phyloP scores from a whole-genome alignment of 1,140 invertebrate genomes.

The Hylaeus volcanicus region DNA sequence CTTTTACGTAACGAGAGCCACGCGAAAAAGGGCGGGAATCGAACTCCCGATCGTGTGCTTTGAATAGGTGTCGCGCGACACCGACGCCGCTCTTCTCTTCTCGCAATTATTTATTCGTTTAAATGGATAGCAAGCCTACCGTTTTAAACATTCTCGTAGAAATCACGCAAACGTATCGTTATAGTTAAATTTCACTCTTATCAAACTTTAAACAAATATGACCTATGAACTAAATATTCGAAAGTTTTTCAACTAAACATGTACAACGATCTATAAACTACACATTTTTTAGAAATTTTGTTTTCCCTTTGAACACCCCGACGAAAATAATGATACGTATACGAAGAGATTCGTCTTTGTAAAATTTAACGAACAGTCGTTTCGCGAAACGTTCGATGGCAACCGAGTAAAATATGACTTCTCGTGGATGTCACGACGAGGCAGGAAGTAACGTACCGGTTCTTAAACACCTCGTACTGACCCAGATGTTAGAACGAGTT shows the following conservation, averaged over 20 bases:
- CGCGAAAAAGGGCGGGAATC: slow-evolving; percentile 54
- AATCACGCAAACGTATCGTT: no score
- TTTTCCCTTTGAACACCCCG: no score
- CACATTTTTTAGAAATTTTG: no score
- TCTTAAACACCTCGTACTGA: slow-evolving; percentile 48
- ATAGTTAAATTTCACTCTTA: no score
- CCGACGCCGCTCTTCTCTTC: not conserved
- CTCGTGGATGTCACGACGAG: slow-evolving; percentile 12
- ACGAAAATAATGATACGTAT: no score
- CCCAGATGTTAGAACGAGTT: slow-evolving; percentile 47
- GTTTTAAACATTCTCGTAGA: no score
- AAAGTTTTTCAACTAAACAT: no score
- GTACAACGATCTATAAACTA: no score
- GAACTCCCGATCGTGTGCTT: slow-evolving; percentile 23
- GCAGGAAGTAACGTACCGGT: slow-evolving; percentile 38
- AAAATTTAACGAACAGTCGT: not conserved
- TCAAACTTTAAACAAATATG: no score
- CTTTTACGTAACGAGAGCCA: slow-evolving; percentile 57
- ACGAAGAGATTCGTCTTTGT: not conserved
- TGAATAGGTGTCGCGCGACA: slow-evolving; percentile 17
- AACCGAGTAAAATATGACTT: not conserved
- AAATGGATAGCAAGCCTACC: no score
- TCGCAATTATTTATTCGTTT: no score
- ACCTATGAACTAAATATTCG: no score
- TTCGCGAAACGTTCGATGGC: not conserved